Evolutionary conservation across 1,140 invertebrate species (phyloP).

Genomic region (Solenopsis invicta): DNA sequence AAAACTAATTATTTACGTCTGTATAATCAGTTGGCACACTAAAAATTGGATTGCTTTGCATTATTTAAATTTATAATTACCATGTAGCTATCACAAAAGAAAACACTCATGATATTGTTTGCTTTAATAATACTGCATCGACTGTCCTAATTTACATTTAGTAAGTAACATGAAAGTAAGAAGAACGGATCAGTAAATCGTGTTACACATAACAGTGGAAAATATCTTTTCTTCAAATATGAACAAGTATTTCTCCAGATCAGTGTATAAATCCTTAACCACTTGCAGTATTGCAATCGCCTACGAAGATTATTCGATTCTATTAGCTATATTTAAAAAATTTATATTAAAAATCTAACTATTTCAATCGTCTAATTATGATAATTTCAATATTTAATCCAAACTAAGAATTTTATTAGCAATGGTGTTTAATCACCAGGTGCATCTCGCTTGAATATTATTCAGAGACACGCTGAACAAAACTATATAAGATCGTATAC

Average conservation of each 20-base stretch:
- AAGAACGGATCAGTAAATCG: conserved; percentile 75
- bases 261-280: conserved; percentile 50
- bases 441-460: conserved; percentile 73
- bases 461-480: conserved; percentile 72
- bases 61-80: conserved; percentile 50
- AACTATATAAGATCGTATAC: neutral
- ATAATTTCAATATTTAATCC: neutral
- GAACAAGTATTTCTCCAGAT: conserved; percentile 58
- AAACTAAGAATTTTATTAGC: conserved; percentile 54
- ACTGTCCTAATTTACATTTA: neutral
- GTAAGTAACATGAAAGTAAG: conserved; percentile 65
- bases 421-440: conserved; percentile 68
- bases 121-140: neutral
- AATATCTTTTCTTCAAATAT: conserved; percentile 74
- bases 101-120: conserved; percentile 13
- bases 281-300: conserved; percentile 65
- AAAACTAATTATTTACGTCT: neutral
- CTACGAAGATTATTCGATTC: conserved; percentile 58
- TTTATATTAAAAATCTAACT: conserved; percentile 20
- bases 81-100: conserved; percentile 74
- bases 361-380: neutral
- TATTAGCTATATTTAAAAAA: conserved; percentile 28
- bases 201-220: conserved; percentile 69
- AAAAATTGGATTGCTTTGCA: neutral
- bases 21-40: neutral